Base-by-base conservation (phyloP, 2,888 invertebrate species). In the Xiphydria camelus region DNA sequence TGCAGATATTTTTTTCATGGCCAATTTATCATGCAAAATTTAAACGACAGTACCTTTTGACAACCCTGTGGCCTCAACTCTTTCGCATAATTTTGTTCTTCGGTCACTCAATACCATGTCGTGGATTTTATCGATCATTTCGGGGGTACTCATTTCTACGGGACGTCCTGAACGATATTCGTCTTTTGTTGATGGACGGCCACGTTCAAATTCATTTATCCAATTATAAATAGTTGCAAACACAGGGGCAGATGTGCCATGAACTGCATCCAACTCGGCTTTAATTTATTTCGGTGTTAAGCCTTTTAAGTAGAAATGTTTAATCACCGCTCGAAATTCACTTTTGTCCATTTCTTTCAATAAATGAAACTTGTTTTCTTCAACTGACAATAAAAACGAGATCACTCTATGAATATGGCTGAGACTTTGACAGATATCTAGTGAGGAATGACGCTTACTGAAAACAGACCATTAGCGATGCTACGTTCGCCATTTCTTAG, bases 121-220 rank as follows among this genome's bases (percentile, higher is more conserved):
- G 35, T 55, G 53, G 25, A 61, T 42, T 58, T 59, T 56, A 23
- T 53, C 49, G 42, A 59, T 51, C 42, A 48, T 57, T 49, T 57
- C 46, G 15, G n/a, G n/a, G n/a, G n/a, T n/a, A n/a, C n/a, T n/a
- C n/a, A n/a, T n/a, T n/a, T n/a, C n/a, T n/a, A n/a, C n/a, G n/a
- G n/a, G n/a, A n/a, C n/a, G n/a, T n/a, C n/a, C n/a, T n/a, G n/a
- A n/a, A n/a, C n/a, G n/a, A 43, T 44, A 41, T 20, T 44, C 52
- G 33, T 50, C 49, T 39, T 21, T 40, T 23, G 37, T 47, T 45
- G 29, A 46, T 35, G 41, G 50, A 48, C 49, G 51, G 17, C 45
- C 53, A 46, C 39, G 29, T 41, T 47, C 36, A 38, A 56, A 56
- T 21, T 59, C 44, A 39, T 43, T 44, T n/a, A 49, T 37, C 49